Evolutionary conservation across 2,113 vertebrate species (phyloP).

Genomic region (Callipepla californica): DNA sequence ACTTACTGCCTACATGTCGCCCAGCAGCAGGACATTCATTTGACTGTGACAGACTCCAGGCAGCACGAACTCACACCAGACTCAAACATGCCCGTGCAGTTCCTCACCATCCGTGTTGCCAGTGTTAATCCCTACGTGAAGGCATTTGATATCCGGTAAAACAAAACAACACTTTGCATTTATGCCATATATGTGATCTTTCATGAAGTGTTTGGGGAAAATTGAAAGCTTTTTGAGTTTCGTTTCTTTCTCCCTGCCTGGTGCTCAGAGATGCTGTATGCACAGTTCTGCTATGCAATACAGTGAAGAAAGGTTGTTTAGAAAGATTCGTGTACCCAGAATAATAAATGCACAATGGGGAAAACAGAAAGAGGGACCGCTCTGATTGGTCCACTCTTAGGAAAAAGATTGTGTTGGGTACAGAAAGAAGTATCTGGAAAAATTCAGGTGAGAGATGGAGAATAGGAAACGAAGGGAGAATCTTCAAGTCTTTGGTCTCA

Average conservation of each 20-base stretch:
- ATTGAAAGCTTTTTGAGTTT: not conserved
- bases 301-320: not conserved
- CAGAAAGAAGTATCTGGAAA: not conserved
- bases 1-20: slow-evolving; percentile 87
- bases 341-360: not conserved
- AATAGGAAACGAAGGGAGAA: not conserved
- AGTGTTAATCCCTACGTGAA: slow-evolving; percentile 82
- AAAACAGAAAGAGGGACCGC: not conserved
- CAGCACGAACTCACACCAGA: slow-evolving; percentile 91
- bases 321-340: not conserved
- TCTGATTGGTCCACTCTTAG: not conserved
- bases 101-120: slow-evolving; percentile 88
- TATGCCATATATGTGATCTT: accelerated
- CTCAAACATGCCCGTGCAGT: slow-evolving; percentile 86
- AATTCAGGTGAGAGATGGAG: not conserved
- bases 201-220: not conserved
- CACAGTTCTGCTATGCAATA: not conserved
- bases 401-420: not conserved
- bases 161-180: not conserved
- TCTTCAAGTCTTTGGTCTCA: not conserved
- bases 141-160: slow-evolving; percentile 90
- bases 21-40: slow-evolving; percentile 87
- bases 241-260: not conserved
- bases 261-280: not conserved
- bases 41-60: slow-evolving; percentile 87